Base-by-base conservation (phyloP, 2,888 invertebrate species). In the Baccha elongata region DNA sequence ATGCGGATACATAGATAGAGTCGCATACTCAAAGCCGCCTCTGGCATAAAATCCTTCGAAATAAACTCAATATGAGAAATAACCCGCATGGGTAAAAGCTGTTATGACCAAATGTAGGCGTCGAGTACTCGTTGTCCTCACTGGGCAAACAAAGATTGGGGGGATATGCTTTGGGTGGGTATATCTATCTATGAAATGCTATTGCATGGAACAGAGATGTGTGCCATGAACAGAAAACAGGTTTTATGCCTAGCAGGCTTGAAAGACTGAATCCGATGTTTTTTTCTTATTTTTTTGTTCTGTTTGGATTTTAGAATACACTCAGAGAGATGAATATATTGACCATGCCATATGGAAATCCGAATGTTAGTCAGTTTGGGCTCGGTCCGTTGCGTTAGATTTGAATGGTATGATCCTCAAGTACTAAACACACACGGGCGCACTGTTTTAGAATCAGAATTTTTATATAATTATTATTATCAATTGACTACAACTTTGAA, bases 21-120 rank as follows among this genome's bases (percentile, higher is more conserved):
- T 42, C 13, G 42, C 35, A 35, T 44, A 69, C 50, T 44, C 26
- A 48, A 55, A 58, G 32, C 65, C 32, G 69, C 81, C 65, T 48
- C 60, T 65, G 71, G 81, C 76, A 71, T 67, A 35, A 71, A 76
- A 53, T 81, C 81, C 76, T 81, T 81, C 60, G 76, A 71, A 81
- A 81, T 81, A 71, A 81, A 76, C 76, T 76, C 71, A 76, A 81
- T 81, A 81, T 76, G 81, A 73, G 79, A 71, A 71, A 76, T 71
- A 81, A 81, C 81, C 81, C 81, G 76, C 76, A 81, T 81, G 69
- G 74, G 44, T 52, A 75, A 40, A 55, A 58, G 55, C 58, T 65
- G 42, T 26, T 55, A 50, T 48, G 62, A 21, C 44, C 46, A 46
- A 46, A 74, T 58, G 35, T n/a, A 46, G 69, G 69, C 65, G 68